These are phyloP conservation scores for Zaprionus capensis DNA, from an alignment of 1,140 invertebrate genomes.

Conservation along the genomic window DNA sequence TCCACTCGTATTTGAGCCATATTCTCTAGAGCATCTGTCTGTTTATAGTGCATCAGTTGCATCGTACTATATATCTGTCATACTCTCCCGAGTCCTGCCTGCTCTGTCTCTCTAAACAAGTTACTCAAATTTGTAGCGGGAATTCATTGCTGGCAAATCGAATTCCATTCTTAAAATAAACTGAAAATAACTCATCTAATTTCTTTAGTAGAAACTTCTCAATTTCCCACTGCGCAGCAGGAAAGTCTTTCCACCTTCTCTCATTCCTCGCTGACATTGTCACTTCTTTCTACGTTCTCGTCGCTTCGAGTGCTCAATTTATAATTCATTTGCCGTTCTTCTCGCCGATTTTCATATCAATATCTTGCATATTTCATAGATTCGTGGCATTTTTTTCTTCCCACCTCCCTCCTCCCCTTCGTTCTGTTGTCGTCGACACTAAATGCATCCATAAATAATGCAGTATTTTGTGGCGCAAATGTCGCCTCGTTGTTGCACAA, in stretches of 20 bases:
- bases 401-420: too few species aligned
- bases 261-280: not conserved
- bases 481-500: slow-evolving; percentile 11
- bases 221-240: not conserved
- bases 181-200: not conserved
- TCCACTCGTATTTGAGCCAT: not conserved
- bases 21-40: not conserved
- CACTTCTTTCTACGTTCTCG: slow-evolving; percentile 2
- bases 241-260: too few species aligned
- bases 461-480: slow-evolving; percentile 22
- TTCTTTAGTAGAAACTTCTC: not conserved
- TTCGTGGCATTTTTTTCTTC: slow-evolving; percentile 31
- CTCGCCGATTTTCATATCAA: slow-evolving; percentile 49
- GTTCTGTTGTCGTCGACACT: slow-evolving; percentile 34
- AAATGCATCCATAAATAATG: slow-evolving; percentile 52
- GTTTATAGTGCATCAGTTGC: not conserved
- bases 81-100: not conserved
- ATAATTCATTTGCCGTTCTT: slow-evolving; percentile 43
- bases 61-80: not conserved
- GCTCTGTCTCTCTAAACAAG: too few species aligned
- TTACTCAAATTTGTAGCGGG: not conserved
- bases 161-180: not conserved
- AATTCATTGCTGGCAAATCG: not conserved
- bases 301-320: slow-evolving; percentile 22
- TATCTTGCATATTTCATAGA: slow-evolving; percentile 71